Base-by-base conservation (phyloP, 2,797 vertebrate genomes). In the Coccyzus lansbergi region DNA sequence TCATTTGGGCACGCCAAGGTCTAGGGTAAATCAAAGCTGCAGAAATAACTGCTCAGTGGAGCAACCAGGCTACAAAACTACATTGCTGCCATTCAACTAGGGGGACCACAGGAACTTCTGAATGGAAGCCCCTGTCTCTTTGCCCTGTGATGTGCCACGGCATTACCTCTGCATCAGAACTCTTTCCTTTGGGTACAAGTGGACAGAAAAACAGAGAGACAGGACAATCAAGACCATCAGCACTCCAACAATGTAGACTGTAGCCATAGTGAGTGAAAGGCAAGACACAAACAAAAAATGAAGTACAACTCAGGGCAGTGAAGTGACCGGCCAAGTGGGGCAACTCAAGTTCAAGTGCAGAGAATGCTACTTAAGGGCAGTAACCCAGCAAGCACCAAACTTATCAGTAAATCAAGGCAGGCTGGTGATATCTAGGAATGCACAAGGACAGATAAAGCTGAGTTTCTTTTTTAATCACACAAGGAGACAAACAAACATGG, bases 1-100 rank as follows among this genome's bases (percentile, higher is more conserved):
- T 0, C 0, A 81, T 56, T 22, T 71, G 55, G 34, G 42, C 62
- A 81, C 0, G 0, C 29, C 49, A 44, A 44, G 5, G 22, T 67
- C 70, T 29, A 72, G 31, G 29, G 14, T 59, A 86, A 31, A 84
- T 51, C 29, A 59, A 46, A 68, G 51, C 34, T 59, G 42, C 79
- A 88, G 56, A 86, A 78, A 8, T 22, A 75, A 69, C 19, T 25
- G 19, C 53, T 72, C n/a, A 55, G n/a, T 42, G 77, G 85, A 71
- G 60, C 40, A 70, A 28, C 10, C 15, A 12, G 2, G 7, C n/a
- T 88, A 84, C 79, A 92, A 81, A 86, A 60, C 51, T 31, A 18
- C 36, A 58, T 18, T 11, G 58, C 36, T 81, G 64, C 69, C 3
- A 1, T 65, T 76, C 2, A 3, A 62, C 34, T 6, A 24, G 2